A percentile compares a stretch with the other conserved stretches of the same genome.
Evolutionary conservation across 2,888 invertebrate genomes (phyloP).

Genomic region (Dicyrtoma fusca): DNA sequence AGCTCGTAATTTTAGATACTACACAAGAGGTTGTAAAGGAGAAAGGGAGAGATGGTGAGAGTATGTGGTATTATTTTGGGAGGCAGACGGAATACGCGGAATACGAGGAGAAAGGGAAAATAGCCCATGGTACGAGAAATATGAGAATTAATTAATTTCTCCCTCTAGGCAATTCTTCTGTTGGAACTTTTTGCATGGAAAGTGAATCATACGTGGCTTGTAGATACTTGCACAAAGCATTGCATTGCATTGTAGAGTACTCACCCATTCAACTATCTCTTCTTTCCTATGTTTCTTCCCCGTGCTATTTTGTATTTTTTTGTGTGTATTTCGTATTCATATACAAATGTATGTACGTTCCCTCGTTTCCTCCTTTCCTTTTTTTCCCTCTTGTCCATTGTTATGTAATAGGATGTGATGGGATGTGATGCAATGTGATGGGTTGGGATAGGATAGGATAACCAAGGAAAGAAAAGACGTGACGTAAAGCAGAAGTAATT

Average conservation of each 20-base stretch:
- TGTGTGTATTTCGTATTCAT: background rate
- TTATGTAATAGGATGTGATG: slow-evolving; percentile 27
- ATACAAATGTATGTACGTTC: background rate
- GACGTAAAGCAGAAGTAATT: slow-evolving; percentile 36
- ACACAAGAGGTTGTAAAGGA: too few relatives aligned
- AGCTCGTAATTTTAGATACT: too few relatives aligned
- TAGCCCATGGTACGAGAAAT: background rate
- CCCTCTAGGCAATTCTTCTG: slow-evolving; percentile 28
- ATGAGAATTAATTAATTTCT: slow-evolving; percentile 35
- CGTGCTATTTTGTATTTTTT: background rate
- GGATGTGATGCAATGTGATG: slow-evolving; percentile 26
- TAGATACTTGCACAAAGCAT: background rate
- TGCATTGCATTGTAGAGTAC: too few relatives aligned
- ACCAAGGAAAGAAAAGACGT: slow-evolving; percentile 28
- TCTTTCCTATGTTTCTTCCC: slow-evolving; percentile 21
- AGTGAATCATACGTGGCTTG: background rate
- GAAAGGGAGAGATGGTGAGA: background rate
- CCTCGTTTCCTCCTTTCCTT: background rate
- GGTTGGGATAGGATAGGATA: slow-evolving; percentile 23
- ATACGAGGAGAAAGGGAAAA: slow-evolving; percentile 1
- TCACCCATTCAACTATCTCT: background rate
- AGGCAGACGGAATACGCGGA: background rate
- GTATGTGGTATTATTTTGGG: background rate
- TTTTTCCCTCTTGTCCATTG: slow-evolving; percentile 19
- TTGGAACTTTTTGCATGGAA: background rate